These are phyloP conservation scores for Morpho deidamia DNA, from an alignment of 2,888 invertebrate species.

Conservation along the genomic window DNA sequence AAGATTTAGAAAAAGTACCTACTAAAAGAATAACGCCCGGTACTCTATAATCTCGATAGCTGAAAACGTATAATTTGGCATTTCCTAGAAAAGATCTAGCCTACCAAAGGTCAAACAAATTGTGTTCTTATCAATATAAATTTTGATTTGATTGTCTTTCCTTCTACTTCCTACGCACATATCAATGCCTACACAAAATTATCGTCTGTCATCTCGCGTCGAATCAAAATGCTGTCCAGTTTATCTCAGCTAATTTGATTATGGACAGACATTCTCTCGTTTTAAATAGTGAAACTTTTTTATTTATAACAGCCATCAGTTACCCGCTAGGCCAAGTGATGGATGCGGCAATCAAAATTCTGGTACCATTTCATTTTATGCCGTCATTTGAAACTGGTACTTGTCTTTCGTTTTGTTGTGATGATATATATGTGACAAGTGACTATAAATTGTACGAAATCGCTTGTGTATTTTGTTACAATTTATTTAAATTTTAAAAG, in stretches of 20 bases:
- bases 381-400: constrained; percentile 3
- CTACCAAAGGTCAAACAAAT: too few species aligned
- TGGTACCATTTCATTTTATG: constrained; percentile 20
- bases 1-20: too few species aligned
- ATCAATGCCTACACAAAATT: constrained; percentile 1
- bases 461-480: too few species aligned
- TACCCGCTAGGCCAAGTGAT: constrained; percentile 9
- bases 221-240: constrained; percentile 9
- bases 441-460: too few species aligned
- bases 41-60: too few species aligned
- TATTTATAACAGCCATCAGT: constrained; percentile 21
- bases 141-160: too few species aligned
- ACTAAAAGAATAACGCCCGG: too few species aligned
- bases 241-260: constrained; percentile 21
- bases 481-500: too few species aligned
- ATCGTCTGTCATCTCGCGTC: constrained; percentile 1
- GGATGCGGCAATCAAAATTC: constrained; percentile 21
- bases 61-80: too few species aligned
- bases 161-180: neutral
- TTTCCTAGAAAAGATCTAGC: too few species aligned
- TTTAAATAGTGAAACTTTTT: constrained; percentile 12
- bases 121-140: too few species aligned
- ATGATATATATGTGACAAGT: neutral
- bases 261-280: constrained; percentile 10
- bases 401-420: neutral